Conservation (phyloP, 2,797 vertebrate genomes). For the Glossophaga mutica region DNA sequence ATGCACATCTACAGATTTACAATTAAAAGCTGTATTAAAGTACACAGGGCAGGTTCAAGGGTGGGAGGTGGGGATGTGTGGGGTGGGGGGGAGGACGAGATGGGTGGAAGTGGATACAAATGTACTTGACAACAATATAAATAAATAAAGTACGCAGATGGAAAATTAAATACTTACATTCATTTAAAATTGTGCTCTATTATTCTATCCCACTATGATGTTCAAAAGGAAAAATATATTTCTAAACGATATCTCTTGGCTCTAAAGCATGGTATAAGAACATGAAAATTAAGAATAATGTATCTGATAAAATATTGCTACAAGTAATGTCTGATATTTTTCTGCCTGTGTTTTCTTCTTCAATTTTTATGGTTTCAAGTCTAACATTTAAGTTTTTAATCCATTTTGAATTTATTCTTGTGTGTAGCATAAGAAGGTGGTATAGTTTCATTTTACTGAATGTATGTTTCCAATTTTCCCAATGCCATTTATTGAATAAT, state of each 20-base stretch:
- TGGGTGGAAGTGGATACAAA: too few species aligned
- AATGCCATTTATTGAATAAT: not conserved
- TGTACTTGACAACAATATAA: too few species aligned
- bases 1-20: not conserved
- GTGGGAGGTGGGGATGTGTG: too few species aligned
- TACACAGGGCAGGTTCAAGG: not conserved
- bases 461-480: not conserved
- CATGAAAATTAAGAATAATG: not conserved
- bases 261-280: not conserved
- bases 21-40: not conserved
- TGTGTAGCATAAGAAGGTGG: not conserved
- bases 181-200: not conserved
- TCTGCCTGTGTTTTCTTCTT: not conserved
- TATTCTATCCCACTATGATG: not conserved
- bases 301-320: not conserved
- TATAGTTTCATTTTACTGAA: not conserved
- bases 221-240: not conserved
- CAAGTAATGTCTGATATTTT: not conserved
- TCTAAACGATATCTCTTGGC: not conserved
- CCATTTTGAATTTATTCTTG: not conserved
- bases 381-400: not conserved
- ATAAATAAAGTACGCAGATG: not conserved
- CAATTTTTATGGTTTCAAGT: not conserved
- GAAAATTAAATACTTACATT: not conserved
- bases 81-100: fast-evolving